A percentile compares a stretch with the other conserved stretches of the same genome.
These are phyloP conservation scores for Cheilosia scutellata DNA, from an alignment of 2,888 invertebrate species.

Conservation along the genomic window DNA sequence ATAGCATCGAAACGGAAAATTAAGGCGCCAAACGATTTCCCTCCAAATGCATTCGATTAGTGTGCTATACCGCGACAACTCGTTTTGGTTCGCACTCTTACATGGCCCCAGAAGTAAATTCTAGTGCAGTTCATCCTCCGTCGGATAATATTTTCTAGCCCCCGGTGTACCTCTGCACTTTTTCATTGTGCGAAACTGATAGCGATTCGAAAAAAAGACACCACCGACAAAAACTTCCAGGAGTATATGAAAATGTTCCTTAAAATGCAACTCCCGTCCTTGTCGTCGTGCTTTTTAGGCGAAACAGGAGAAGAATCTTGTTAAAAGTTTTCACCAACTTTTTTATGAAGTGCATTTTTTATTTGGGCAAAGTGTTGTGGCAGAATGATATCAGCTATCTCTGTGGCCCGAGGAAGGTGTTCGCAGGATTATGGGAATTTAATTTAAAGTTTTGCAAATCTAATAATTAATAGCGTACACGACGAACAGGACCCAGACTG, in stretches of 20 bases:
- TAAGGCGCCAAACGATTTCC: slow-evolving; percentile 63
- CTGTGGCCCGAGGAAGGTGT: slow-evolving; percentile 62
- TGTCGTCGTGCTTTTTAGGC: slow-evolving; percentile 17
- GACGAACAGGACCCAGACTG: neutral
- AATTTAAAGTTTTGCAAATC: slow-evolving; percentile 71
- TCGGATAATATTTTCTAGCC: slow-evolving; percentile 51
- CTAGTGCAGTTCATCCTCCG: slow-evolving; percentile 30
- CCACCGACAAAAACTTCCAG: slow-evolving; percentile 44
- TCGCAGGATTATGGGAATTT: slow-evolving; percentile 68
- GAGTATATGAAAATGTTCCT: slow-evolving; percentile 46
- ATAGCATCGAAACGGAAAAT: slow-evolving; percentile 68
- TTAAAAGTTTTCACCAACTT: slow-evolving; percentile 66
- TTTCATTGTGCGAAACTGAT: slow-evolving; percentile 51
- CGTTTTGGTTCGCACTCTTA: slow-evolving; percentile 55
- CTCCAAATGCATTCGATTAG: slow-evolving; percentile 64
- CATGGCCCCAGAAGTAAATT: slow-evolving; percentile 35
- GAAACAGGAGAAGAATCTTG: slow-evolving; percentile 71
- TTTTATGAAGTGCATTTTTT: slow-evolving; percentile 71
- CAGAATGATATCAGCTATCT: slow-evolving; percentile 67
- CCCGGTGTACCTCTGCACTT: slow-evolving; percentile 47
- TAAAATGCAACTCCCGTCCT: slow-evolving; percentile 48
- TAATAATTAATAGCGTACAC: slow-evolving; percentile 60
- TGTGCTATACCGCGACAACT: slow-evolving; percentile 18
- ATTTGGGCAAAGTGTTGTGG: slow-evolving; percentile 66
- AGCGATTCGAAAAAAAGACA: slow-evolving; percentile 43